Base-by-base conservation (phyloP, 2,888 invertebrate species). In the Sarcophaga rosellei region DNA sequence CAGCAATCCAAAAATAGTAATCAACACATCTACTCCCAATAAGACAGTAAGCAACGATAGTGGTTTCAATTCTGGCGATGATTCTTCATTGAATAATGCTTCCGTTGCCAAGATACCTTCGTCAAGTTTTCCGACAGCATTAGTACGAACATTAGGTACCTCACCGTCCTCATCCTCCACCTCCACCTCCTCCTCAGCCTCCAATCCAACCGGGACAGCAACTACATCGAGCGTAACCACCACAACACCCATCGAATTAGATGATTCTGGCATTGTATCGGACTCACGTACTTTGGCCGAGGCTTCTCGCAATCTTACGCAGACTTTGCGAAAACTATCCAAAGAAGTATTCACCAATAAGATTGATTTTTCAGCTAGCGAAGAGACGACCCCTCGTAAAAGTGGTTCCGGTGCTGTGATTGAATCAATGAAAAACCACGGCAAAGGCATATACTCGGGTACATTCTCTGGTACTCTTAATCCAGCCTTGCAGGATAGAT, bases 391-490 rank as follows among this genome's bases (percentile, higher is more conserved):
- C 0, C 93, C 94, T 61, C 94, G 95, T 23, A 92, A 92, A 70
- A 90, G 89, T 80, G 91, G 92, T n/a, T 95, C 95, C 72, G 97
- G 97, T 57, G 97, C 97, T 90, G 97, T 97, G 91, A 97, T 97
- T 92, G 97, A 97, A 92, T 97, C 97, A 90, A 97, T 98, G 97
- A 96, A 97, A 93, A 98, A 98, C 92, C 97, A 98, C 90, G 97
- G 98, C 88, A 97, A 97, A 93, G 98, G 98, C 90, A 97, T 98
- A 88, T 99, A 98, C 94, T 98, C 98, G 17, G 99, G 99, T 88
- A 98, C 98, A 86, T 99, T 99, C 93, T 98, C 98, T 91, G 98
- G 98, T 77, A 98, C 98, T 21, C 93, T 98, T 77, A 98, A 98
- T 93, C 98, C 98, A 76, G 97, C 98, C 66, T 94, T 98, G 72